phyloP scores from a whole-genome alignment of 1,140 invertebrate genomes.

The Aphis craccivora region DNA sequence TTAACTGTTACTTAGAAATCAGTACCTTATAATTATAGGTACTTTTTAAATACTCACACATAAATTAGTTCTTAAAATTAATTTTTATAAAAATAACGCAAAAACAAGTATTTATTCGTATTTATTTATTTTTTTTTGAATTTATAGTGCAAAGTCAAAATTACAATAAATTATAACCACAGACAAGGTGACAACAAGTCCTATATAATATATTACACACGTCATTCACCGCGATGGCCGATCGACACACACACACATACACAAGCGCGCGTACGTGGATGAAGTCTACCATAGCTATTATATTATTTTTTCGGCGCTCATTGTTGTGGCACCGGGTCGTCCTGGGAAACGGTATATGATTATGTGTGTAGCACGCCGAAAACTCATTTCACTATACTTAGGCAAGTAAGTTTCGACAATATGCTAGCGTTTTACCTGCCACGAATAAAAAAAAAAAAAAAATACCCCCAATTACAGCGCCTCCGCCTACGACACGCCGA shows the following conservation, averaged over 20 bases:
- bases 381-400: neutral
- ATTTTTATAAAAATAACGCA: neutral
- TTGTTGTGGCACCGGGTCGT: constrained; percentile 27
- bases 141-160: neutral
- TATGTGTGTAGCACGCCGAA: neutral
- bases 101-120: neutral
- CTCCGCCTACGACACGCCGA: neutral
- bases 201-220: neutral
- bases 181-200: neutral
- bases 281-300: neutral
- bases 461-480: neutral
- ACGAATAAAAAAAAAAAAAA: neutral
- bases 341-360: neutral
- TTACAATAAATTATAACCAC: neutral
- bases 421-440: neutral
- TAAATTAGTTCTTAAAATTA: neutral
- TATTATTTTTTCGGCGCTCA: neutral
- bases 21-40: neutral
- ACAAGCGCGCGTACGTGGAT: neutral
- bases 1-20: neutral
- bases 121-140: neutral
- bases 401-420: neutral
- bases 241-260: neutral
- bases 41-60: neutral
- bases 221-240: neutral